Evolutionary conservation across 2,797 vertebrate species (phyloP), one percentile per base, ranked within the genome.

Genomic region (Fistularia commersonii): DNA sequence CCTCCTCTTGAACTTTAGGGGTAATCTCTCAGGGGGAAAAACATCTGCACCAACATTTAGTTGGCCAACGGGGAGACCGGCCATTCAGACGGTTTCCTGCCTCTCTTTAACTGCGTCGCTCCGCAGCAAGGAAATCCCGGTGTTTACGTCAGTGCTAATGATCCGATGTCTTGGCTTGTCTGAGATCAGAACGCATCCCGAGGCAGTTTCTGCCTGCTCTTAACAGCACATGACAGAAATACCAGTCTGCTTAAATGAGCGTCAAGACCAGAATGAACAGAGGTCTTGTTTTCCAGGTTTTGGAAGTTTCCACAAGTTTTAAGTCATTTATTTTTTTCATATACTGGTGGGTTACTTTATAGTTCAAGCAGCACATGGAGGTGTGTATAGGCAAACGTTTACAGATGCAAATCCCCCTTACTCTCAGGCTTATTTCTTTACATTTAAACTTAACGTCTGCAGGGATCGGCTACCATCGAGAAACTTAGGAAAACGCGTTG

Each of bases 101-200:
- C 47, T 68, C 64, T 64, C 10, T 56, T 11, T 10, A 47, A 63
- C 55, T 80, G 77, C 65, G 66, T 84, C 72, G 81, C 66, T 58
- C 36, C 48, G 43, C 61, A 51, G 54, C 15, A 44, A 81, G 78
- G 81, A 80, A 82, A 80, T 63, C 82, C 81, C 79, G 61, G 32
- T 75, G 68, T 84, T 83, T 83, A 74, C 72, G 35, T 56, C 0
- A 1, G 10, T 39, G 57, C 64, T 75, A 35, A 58, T 44, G 54
- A 57, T 49, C 49, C 36, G 41, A 52, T 54, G 56, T 62, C 47
- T 76, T 50, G 51, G 52, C 39, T 70, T 64, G 57, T 51, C 47
- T 56, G 39, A 1, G 51, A 49, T 76, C 53, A 57, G 51, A 74
- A 64, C 42, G 51, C 45, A 35, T 47, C 51, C 57, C 33, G 37